These are phyloP conservation scores for Parasteatoda lunata DNA, from an alignment of 2,888 invertebrate species.

Conservation along the genomic window DNA sequence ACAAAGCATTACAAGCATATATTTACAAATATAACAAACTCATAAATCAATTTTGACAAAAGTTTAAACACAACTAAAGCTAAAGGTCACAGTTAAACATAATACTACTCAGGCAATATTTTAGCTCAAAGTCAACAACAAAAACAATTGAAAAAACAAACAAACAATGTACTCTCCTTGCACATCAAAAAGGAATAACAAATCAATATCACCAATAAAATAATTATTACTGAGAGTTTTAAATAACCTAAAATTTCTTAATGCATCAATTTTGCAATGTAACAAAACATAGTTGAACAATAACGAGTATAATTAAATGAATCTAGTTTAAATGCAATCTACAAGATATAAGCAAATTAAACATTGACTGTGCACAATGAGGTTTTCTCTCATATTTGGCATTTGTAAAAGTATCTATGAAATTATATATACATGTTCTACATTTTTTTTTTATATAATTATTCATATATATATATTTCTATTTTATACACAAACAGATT, in stretches of 20 bases:
- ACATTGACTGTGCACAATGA: conserved; percentile 64
- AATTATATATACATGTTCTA: conserved; percentile 67
- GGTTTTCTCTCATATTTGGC: conserved; percentile 67
- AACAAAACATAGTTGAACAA: conserved; percentile 60
- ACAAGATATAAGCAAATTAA: conserved; percentile 65
- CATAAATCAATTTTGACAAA: neutral
- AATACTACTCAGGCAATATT: conserved; percentile 56
- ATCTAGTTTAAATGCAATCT: conserved; percentile 65
- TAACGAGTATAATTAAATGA: conserved; percentile 63
- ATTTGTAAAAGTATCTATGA: conserved; percentile 67
- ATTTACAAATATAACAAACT: neutral
- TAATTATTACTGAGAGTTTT: conserved; percentile 25
- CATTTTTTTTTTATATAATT: conserved; percentile 57
- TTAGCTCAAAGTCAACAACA: conserved; percentile 15
- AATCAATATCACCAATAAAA: conserved; percentile 52
- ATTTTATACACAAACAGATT: conserved; percentile 60
- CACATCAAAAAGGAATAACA: conserved; percentile 47
- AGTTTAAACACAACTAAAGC: conserved; percentile 29
- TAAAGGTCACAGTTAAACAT: conserved; percentile 44
- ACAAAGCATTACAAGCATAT: neutral
- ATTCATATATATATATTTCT: too few relatives aligned
- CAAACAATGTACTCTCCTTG: conserved; percentile 17
- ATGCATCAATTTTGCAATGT: conserved; percentile 49
- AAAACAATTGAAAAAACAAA: conserved; percentile 34
- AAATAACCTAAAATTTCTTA: conserved; percentile 37